Conservation (phyloP, 2,888 invertebrate genomes). For the Diarsia rubi region DNA sequence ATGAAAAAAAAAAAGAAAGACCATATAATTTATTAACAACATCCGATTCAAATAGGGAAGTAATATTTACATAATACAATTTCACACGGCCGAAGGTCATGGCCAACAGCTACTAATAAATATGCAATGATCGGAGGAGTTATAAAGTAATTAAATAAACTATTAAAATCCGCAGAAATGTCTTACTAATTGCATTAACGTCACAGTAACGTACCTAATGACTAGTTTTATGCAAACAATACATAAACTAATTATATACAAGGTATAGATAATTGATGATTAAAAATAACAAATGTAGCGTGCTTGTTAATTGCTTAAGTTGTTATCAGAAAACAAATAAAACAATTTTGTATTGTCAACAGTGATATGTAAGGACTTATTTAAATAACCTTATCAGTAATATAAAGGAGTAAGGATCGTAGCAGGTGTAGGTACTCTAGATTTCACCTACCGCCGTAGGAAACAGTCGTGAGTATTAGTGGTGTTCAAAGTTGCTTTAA, state of each 20-base stretch:
- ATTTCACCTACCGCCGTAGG: background rate
- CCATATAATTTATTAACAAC: no score
- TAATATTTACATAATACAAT: no score
- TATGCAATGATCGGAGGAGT: background rate
- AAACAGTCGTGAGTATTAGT: background rate
- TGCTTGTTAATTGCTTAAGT: constrained; percentile 35
- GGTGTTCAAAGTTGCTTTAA: no score
- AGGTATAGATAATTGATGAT: constrained; percentile 32
- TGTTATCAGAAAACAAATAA: constrained; percentile 41
- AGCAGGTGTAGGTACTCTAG: background rate
- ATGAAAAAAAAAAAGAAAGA: no score
- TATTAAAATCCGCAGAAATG: constrained; percentile 11
- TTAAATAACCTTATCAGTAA: constrained; percentile 16
- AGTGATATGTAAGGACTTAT: constrained; percentile 7
- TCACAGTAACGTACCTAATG: constrained; percentile 7
- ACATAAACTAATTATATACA: constrained; percentile 43
- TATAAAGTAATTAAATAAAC: constrained; percentile 20
- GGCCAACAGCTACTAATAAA: background rate
- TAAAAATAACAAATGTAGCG: constrained; percentile 49
- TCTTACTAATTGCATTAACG: constrained; percentile 12
- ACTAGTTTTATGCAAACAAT: constrained; percentile 45
- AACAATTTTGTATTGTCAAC: constrained; percentile 20
- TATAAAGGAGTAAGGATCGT: background rate
- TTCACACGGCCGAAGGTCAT: no score
- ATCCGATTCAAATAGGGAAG: no score